Conservation (phyloP, 2,113 vertebrate genomes). For the Pao palembangensis region DNA sequence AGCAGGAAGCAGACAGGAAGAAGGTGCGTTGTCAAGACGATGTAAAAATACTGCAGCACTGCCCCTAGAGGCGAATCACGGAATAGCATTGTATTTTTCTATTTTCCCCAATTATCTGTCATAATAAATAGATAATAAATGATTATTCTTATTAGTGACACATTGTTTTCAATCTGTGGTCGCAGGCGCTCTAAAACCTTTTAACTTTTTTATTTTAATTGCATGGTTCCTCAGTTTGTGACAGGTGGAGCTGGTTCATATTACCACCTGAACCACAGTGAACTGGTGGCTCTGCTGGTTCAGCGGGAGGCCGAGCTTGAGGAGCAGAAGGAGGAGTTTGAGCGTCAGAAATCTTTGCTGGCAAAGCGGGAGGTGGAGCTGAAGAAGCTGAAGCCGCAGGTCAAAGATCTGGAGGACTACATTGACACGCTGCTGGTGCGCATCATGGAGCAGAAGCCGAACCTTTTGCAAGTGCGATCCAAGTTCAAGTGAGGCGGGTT, state of each 20-base stretch:
- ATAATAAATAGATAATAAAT: too few relatives aligned
- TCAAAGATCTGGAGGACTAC: constrained; percentile 93
- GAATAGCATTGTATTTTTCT: not conserved
- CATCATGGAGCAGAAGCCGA: constrained; percentile 96
- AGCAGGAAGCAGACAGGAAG: constrained; percentile 70
- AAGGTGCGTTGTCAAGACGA: constrained; percentile 69
- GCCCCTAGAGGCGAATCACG: not conserved
- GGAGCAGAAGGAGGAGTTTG: constrained; percentile 79
- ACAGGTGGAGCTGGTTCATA: constrained; percentile 84
- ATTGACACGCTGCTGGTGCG: constrained; percentile 95
- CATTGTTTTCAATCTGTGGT: too few relatives aligned
- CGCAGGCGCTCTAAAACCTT: too few relatives aligned
- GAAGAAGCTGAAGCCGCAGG: constrained; percentile 81
- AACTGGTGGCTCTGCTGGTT: constrained; percentile 88
- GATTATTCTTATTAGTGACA: too few relatives aligned
- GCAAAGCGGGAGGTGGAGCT: constrained; percentile 87
- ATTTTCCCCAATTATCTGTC: too few relatives aligned
- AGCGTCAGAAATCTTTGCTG: constrained; percentile 79
- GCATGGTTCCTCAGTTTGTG: constrained; percentile 35
- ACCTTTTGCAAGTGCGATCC: constrained; percentile 87
- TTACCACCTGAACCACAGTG: constrained; percentile 91
- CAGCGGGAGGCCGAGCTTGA: constrained; percentile 80
- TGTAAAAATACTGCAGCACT: not conserved
- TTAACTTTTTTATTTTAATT: not conserved
- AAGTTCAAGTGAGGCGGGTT: constrained; percentile 63